Evolutionary conservation across 1,140 invertebrate species (phyloP).

Genomic region (Hyposmocoma kahamanoa): DNA sequence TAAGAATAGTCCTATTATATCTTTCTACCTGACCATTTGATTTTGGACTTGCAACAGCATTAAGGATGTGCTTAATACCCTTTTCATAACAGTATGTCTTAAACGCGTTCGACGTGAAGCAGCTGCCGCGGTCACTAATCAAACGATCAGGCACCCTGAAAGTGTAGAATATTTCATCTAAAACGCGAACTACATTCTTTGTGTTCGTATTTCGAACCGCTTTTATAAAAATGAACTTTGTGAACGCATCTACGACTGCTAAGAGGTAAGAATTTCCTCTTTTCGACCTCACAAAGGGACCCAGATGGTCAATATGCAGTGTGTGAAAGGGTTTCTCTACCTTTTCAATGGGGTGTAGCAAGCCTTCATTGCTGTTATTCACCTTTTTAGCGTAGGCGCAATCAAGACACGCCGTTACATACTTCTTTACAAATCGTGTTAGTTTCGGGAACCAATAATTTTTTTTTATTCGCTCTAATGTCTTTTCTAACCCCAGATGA

Average conservation of each 20-base stretch:
- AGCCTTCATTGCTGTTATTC: slow-evolving; percentile 4
- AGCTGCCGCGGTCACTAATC: not conserved
- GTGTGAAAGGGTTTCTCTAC: slow-evolving; percentile 3
- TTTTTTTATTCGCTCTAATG: not conserved
- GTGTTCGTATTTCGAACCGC: slow-evolving; percentile 7
- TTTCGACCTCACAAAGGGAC: slow-evolving; percentile 2
- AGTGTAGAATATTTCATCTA: slow-evolving; percentile 5
- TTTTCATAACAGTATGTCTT: slow-evolving; percentile 7
- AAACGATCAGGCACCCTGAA: too few relatives aligned
- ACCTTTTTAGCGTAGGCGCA: slow-evolving; percentile 11
- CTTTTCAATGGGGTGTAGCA: slow-evolving; percentile 11
- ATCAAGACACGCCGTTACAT: slow-evolving; percentile 7
- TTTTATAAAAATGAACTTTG: slow-evolving; percentile 5
- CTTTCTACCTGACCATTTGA: slow-evolving; percentile 6
- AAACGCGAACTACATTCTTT: not conserved
- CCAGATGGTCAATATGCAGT: slow-evolving; percentile 7
- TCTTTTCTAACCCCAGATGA: not conserved
- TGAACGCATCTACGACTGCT: slow-evolving; percentile 5
- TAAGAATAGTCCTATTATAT: slow-evolving; percentile 7
- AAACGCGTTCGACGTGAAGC: slow-evolving; percentile 2
- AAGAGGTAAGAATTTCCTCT: not conserved
- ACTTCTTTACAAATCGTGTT: not conserved
- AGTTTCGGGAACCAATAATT: not conserved
- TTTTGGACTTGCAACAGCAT: slow-evolving; percentile 5
- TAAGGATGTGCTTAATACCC: slow-evolving; percentile 4